Conservation (phyloP, 1,140 invertebrate genomes). For the Orussus abietinus region DNA sequence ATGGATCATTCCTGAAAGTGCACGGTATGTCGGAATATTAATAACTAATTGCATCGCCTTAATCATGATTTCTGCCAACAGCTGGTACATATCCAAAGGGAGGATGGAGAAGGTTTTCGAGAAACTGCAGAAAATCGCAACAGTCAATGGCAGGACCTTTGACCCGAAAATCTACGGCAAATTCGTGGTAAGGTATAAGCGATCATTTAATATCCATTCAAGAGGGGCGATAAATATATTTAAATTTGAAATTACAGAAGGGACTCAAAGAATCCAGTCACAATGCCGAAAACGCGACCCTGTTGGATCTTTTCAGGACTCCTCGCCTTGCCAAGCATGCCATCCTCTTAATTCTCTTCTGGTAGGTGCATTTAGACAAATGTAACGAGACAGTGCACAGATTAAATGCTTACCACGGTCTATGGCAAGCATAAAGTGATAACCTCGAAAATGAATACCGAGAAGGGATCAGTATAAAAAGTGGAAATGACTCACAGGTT, state of each 20-base stretch:
- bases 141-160: conserved; percentile 35
- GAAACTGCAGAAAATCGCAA: conserved; percentile 44
- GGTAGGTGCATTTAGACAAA: conserved; percentile 34
- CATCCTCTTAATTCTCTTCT: conserved; percentile 55
- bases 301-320: conserved; percentile 58
- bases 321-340: conserved; percentile 57
- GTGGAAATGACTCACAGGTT: conserved; percentile 55
- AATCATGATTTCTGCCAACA: conserved; percentile 22
- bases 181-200: conserved; percentile 42
- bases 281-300: conserved; percentile 33
- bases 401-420: no score
- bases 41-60: no score
- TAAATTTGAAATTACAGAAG: background rate
- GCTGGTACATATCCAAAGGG: conserved; percentile 46
- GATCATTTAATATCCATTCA: no score
- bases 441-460: no score
- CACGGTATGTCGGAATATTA: conserved; percentile 30
- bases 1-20: conserved; percentile 50
- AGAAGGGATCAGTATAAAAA: no score
- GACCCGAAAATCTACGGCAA: conserved; percentile 33
- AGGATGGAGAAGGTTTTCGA: conserved; percentile 40
- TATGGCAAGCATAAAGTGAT: no score
- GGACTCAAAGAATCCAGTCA: no score
- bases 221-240: conserved; percentile 12
- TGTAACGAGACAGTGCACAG: no score